Evolutionary conservation across 1,140 invertebrate species (phyloP).

Genomic region (Goniozus legneri): DNA sequence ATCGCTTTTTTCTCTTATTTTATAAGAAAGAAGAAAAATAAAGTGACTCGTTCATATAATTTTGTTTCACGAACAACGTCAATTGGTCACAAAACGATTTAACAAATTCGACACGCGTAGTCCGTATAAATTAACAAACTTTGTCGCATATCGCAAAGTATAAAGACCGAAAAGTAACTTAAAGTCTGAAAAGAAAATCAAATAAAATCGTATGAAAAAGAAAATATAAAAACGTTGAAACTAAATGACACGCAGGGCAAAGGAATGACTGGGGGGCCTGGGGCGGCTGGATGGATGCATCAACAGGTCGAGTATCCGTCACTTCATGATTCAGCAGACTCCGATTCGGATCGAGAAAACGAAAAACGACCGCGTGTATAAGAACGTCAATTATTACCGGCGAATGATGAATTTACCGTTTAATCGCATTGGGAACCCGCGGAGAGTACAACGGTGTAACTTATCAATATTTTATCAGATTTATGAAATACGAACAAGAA

Average conservation of each 20-base stretch:
- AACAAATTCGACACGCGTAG: too few species aligned
- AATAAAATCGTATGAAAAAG: too few species aligned
- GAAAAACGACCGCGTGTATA: slow-evolving; percentile 52
- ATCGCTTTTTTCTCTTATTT: too few species aligned
- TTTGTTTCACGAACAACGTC: too few species aligned
- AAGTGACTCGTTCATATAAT: too few species aligned
- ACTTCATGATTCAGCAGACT: slow-evolving; percentile 52
- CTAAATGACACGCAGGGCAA: slow-evolving; percentile 52
- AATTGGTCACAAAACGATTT: too few species aligned
- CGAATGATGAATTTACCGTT: too few species aligned
- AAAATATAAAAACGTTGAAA: slow-evolving; percentile 31
- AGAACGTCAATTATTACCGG: too few species aligned
- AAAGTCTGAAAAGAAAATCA: slow-evolving; percentile 34
- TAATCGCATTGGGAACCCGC: too few species aligned
- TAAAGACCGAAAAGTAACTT: slow-evolving; percentile 43
- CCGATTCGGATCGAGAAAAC: slow-evolving; percentile 53
- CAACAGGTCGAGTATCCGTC: slow-evolving; percentile 49
- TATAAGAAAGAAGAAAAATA: too few species aligned
- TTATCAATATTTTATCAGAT: slow-evolving; percentile 18
- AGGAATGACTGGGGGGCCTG: slow-evolving; percentile 46
- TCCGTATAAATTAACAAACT: slow-evolving; percentile 38
- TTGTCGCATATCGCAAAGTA: slow-evolving; percentile 41
- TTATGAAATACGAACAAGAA: slow-evolving; percentile 19
- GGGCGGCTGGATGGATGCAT: slow-evolving; percentile 47
- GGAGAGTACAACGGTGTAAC: slow-evolving; percentile 18